Evolutionary conservation across 2,797 vertebrate genomes (phyloP).

Genomic region (Zalophus californianus): DNA sequence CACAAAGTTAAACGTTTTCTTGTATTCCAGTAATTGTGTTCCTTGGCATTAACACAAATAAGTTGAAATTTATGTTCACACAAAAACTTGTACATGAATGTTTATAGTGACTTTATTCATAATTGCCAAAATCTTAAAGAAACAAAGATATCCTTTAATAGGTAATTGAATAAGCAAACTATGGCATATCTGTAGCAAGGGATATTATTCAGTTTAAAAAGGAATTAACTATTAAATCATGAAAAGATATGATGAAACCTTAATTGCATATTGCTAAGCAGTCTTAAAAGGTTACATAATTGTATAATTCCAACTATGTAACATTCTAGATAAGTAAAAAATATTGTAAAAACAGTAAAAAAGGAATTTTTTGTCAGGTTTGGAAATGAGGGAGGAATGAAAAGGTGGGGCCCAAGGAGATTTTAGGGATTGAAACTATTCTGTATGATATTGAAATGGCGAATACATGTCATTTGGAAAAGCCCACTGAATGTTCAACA

Average conservation of each 20-base stretch:
- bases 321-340: neutral
- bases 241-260: neutral
- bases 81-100: neutral
- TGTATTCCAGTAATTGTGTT: neutral
- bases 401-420: neutral
- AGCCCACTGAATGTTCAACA: neutral
- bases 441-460: neutral
- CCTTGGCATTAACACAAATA: neutral
- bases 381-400: neutral
- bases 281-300: neutral
- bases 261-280: neutral
- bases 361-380: neutral
- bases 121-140: neutral
- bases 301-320: neutral
- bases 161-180: neutral
- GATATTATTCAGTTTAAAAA: neutral
- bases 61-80: neutral
- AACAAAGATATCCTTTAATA: neutral
- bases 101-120: neutral
- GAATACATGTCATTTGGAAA: neutral
- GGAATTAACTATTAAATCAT: neutral
- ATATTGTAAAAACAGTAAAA: neutral
- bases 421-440: neutral
- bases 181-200: neutral
- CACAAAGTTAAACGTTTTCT: neutral